Base-by-base conservation (phyloP, 2,888 invertebrate species). In the Iphiclides podalirius region DNA sequence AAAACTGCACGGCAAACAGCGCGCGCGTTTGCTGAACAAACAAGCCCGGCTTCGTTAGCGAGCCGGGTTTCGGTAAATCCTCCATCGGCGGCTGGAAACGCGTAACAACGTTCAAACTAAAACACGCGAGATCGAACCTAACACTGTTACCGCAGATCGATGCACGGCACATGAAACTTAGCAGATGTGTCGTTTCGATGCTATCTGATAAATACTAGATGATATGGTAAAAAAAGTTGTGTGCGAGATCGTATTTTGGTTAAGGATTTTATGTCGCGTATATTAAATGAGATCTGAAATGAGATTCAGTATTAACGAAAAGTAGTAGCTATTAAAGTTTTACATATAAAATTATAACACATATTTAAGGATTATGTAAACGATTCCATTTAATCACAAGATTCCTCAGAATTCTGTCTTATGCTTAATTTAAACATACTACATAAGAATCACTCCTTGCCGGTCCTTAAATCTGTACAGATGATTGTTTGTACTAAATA, bases 31-130 rank as follows among this genome's bases (percentile, higher is more conserved):
- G n/a, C 61, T 63, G 64, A 54, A 56, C 63, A 67, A 70, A 72
- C 72, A 72, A 71, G 58, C 69, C 62, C 63, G 55, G 67, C 66
- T 76, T 79, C 76, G 75, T 78, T 79, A 76, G 74, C 63, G 67
- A 70, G 63, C 35, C 62, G 59, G 70, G 66, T 71, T 72, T 72
- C 61, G 60, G 58, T 61, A 73, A 75, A 76, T 74, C 76, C 73
- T 66, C 64, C 65, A 66, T 69, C 67, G 70, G 63, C 70, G 64
- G 64, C 64, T n/a, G n/a, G 66, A 66, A 70, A 66, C 63, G 66
- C 63, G 71, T 63, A 61, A 61, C 68, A 62, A 13, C 28, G 31
- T 39, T 39, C 38, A 15, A 34, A 38, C 39, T 35, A 43, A 37
- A 43, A 48, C 23, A 48, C 16, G 43, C 38, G 12, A 49, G 58